phyloP scores from a whole-genome alignment of 1,140 invertebrate genomes.

The Lethrus apterus region DNA sequence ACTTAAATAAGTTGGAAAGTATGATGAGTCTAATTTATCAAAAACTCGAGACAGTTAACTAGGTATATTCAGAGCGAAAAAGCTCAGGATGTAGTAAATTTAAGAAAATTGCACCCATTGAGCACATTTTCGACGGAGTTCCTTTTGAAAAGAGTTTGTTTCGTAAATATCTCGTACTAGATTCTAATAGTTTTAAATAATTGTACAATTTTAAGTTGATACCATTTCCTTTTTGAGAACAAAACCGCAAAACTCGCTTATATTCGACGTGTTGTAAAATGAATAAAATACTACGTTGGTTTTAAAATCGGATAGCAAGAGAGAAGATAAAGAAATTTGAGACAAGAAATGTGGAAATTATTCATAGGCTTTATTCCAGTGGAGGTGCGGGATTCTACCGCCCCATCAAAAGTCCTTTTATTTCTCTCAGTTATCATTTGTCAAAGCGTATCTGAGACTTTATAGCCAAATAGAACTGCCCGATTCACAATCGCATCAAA shows the following conservation, averaged over 20 bases:
- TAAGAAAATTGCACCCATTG: slow-evolving; percentile 12
- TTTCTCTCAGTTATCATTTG: slow-evolving; percentile 32
- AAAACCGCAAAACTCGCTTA: slow-evolving; percentile 5
- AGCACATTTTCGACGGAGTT: too few species aligned
- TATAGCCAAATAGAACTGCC: slow-evolving; percentile 8
- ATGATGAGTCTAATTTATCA: slow-evolving; percentile 20
- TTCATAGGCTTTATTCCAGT: slow-evolving; percentile 35
- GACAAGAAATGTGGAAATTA: slow-evolving; percentile 37
- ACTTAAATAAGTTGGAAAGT: slow-evolving; percentile 17
- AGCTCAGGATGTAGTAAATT: slow-evolving; percentile 5
- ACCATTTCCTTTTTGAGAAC: too few species aligned
- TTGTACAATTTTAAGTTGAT: too few species aligned
- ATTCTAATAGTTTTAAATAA: too few species aligned
- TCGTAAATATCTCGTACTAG: too few species aligned
- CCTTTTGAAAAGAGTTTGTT: too few species aligned
- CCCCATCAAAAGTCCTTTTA: slow-evolving; percentile 31
- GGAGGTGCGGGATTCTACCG: slow-evolving; percentile 30
- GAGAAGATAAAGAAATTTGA: slow-evolving; percentile 34
- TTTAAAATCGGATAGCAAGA: slow-evolving; percentile 28
- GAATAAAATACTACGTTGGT: slow-evolving; percentile 32
- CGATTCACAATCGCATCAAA: slow-evolving; percentile 7
- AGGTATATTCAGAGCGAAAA: slow-evolving; percentile 12
- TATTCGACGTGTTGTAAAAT: slow-evolving; percentile 29
- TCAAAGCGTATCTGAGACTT: slow-evolving; percentile 25
- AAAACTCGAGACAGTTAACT: slow-evolving; percentile 14